These are phyloP conservation scores for Forpus xanthops DNA, from an alignment of 2,797 vertebrate species.

Conservation along the genomic window DNA sequence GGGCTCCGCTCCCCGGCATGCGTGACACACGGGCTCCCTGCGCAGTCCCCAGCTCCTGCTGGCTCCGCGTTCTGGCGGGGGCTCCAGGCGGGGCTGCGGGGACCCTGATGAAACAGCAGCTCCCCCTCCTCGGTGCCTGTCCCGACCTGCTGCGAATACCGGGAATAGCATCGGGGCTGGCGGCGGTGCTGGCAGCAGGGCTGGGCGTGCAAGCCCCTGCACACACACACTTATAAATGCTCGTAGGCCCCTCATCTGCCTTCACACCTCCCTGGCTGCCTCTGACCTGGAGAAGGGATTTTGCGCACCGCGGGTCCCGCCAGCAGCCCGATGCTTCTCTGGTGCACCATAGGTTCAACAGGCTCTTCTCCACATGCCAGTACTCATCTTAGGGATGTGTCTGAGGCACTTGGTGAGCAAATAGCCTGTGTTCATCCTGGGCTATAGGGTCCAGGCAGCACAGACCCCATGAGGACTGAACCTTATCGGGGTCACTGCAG, in stretches of 20 bases:
- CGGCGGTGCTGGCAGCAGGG: not conserved
- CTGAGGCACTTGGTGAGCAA: not conserved
- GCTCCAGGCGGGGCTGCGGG: not conserved
- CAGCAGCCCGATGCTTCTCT: rapidly evolving
- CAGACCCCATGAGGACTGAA: not conserved
- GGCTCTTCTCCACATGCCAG: not conserved
- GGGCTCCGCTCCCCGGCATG: not conserved
- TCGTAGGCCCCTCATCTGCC: not conserved
- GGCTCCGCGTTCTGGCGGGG: not conserved
- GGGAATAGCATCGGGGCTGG: not conserved
- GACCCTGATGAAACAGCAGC: not conserved
- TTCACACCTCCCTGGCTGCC: not conserved
- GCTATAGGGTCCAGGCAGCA: rapidly evolving
- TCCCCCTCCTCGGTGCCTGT: not conserved
- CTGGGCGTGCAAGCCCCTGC: not conserved
- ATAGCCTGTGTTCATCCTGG: not conserved
- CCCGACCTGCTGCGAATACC: constrained; percentile 39
- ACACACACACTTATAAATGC: not conserved
- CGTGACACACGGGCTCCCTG: not conserved
- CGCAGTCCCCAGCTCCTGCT: not conserved
- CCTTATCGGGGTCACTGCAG: not conserved
- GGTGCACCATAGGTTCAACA: not conserved
- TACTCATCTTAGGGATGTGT: not conserved
- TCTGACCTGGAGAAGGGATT: not conserved
- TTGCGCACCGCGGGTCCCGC: not conserved